Conservation (phyloP, 2,797 vertebrate genomes). For the Gouania willdenowi region DNA sequence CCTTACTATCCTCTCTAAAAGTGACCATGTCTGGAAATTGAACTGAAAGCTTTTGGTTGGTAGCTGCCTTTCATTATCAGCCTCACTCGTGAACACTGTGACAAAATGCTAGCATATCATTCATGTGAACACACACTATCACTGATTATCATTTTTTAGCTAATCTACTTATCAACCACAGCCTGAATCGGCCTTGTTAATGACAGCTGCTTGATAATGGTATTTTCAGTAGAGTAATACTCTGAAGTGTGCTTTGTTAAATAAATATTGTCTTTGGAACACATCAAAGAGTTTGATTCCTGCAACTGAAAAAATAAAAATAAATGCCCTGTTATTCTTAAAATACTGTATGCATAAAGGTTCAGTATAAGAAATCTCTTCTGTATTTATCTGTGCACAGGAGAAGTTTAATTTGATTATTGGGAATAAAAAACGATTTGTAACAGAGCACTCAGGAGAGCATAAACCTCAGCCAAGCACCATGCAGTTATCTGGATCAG, state of each 20-base stretch:
- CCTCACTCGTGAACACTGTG: constrained; percentile 28
- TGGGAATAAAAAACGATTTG: no score
- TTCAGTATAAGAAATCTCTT: no score
- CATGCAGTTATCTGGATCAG: no score
- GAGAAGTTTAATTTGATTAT: no score
- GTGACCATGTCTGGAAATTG: constrained; percentile 55
- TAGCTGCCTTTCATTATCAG: constrained; percentile 51
- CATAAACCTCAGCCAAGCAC: no score
- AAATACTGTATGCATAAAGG: no score
- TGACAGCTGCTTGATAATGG: constrained; percentile 44
- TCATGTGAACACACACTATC: constrained; percentile 39
- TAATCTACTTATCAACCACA: constrained; percentile 60
- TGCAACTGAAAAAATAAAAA: no score
- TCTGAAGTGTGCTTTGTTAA: constrained; percentile 20
- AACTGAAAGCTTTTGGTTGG: constrained; percentile 56
- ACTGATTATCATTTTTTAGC: constrained; percentile 4
- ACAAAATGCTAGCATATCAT: constrained; percentile 48
- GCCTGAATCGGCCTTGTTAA: constrained; percentile 49
- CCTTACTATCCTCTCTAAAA: constrained; percentile 36
- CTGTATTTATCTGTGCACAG: no score
- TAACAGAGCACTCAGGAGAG: no score
- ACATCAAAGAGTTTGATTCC: background rate
- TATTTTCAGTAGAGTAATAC: constrained; percentile 27
- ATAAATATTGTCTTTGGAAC: constrained; percentile 4
- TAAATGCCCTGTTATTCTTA: no score